Conservation (phyloP, 1,140 invertebrate genomes). For the Streblospio benedicti region DNA sequence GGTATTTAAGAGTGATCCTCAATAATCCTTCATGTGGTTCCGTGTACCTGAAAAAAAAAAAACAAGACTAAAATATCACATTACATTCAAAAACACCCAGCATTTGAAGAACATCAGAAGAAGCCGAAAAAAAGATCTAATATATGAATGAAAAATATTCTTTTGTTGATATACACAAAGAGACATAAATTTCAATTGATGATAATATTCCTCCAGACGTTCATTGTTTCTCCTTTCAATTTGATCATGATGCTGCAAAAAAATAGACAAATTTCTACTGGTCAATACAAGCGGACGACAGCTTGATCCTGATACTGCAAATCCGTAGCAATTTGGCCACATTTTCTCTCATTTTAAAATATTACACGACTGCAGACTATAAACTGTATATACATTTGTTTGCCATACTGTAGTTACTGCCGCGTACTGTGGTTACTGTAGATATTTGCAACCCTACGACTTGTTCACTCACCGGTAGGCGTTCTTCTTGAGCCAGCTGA, state of each 20-base stretch:
- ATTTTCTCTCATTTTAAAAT: not conserved
- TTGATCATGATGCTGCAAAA: too few species aligned
- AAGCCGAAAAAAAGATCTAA: not conserved
- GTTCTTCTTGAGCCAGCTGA: slow-evolving; percentile 38
- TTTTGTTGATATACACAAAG: not conserved
- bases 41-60: slow-evolving; percentile 12
- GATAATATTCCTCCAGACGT: not conserved
- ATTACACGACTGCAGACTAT: not conserved
- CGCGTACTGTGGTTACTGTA: not conserved
- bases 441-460: not conserved
- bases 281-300: too few species aligned
- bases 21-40: not conserved
- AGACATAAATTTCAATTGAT: not conserved
- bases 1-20: slow-evolving; percentile 1
- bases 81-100: not conserved
- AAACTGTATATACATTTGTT: not conserved
- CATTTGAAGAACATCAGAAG: not conserved
- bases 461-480: slow-evolving; percentile 33
- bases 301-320: not conserved
- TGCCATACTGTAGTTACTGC: not conserved
- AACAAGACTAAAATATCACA: slow-evolving; percentile 11
- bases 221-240: too few species aligned
- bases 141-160: not conserved
- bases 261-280: too few species aligned
- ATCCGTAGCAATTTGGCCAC: not conserved